Conservation (phyloP, 1,140 invertebrate genomes). For the Lordiphosa clarofinis region DNA sequence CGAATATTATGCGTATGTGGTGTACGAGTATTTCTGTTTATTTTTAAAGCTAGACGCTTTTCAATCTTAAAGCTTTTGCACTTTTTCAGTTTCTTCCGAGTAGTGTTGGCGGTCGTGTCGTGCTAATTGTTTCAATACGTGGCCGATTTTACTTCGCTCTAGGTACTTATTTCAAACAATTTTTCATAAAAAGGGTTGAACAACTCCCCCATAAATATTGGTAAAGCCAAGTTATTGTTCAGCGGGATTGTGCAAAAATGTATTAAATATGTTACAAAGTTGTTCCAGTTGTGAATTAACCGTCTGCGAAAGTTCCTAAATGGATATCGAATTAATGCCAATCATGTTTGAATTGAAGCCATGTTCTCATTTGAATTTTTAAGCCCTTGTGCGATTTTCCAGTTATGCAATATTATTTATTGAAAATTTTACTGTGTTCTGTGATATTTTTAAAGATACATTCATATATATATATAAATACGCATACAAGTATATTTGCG, state of each 20-base stretch:
- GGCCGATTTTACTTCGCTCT: conserved; percentile 45
- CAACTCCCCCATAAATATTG: neutral
- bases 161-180: conserved; percentile 35
- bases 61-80: conserved; percentile 69
- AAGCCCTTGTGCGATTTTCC: conserved; percentile 30
- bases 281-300: no score
- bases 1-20: conserved; percentile 54
- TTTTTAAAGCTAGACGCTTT: conserved; percentile 71
- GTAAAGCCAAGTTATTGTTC: neutral
- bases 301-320: no score
- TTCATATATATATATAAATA: conserved; percentile 11
- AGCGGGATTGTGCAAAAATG: neutral
- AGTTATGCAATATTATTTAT: conserved; percentile 62
- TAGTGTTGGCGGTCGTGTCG: conserved; percentile 76
- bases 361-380: conserved; percentile 20
- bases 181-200: conserved; percentile 11
- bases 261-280: neutral
- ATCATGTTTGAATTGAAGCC: conserved; percentile 1
- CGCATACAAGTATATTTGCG: conserved; percentile 1
- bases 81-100: conserved; percentile 69
- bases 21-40: conserved; percentile 63
- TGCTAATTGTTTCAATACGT: conserved; percentile 65
- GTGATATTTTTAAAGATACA: conserved; percentile 22
- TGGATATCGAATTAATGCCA: neutral
- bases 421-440: conserved; percentile 46